Conservation (phyloP, 64 coral and sea anemone species). For the Actinia tenebrosa region DNA sequence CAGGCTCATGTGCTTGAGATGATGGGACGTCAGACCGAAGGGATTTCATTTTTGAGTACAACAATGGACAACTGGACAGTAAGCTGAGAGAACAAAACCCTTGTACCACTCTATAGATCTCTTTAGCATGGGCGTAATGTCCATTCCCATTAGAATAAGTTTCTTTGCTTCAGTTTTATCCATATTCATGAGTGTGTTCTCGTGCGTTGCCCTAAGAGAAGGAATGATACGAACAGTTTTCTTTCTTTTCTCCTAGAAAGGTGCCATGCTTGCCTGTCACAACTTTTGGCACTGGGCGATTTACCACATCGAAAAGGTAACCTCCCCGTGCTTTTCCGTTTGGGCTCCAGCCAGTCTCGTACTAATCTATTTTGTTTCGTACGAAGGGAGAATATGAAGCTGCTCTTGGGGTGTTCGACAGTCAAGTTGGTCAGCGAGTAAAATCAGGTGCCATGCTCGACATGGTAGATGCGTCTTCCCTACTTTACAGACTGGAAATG, state of each 20-base stretch:
- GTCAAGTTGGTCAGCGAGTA: constrained; percentile 71
- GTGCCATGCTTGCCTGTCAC: constrained; percentile 90
- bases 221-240: not conserved
- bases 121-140: no score
- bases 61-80: constrained; percentile 89
- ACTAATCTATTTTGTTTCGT: not conserved
- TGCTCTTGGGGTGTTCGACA: constrained; percentile 82
- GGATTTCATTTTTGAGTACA: constrained; percentile 69
- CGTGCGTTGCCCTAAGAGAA: no score
- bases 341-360: not conserved
- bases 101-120: no score
- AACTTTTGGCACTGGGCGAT: constrained; percentile 99
- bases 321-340: not conserved
- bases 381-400: constrained; percentile 81
- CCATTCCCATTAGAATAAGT: no score
- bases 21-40: constrained; percentile 88
- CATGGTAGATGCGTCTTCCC: constrained; percentile 84
- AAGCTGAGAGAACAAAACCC: not conserved
- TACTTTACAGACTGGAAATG: constrained; percentile 91
- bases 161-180: no score
- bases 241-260: not conserved
- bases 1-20: constrained; percentile 93
- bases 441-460: constrained; percentile 98
- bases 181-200: no score
- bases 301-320: constrained; percentile 97